Evolutionary conservation across 2,797 vertebrate species (phyloP).

Genomic region (Sphaeramia orbicularis): DNA sequence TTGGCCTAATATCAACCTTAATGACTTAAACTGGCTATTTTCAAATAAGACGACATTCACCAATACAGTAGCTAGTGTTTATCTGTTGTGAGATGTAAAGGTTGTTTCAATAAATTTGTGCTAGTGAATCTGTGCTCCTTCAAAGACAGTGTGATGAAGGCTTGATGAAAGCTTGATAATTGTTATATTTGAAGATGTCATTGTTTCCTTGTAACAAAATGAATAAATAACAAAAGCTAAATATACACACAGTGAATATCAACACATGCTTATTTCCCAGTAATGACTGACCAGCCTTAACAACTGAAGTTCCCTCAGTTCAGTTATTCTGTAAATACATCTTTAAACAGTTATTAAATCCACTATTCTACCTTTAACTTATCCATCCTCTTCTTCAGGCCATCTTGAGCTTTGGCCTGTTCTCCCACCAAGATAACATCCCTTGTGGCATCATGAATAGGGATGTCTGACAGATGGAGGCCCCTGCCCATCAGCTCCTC

Average conservation of each 20-base stretch:
- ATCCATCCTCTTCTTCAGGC: slow-evolving; percentile 98
- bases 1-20: too few species aligned
- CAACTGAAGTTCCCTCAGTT: not conserved
- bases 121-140: too few species aligned
- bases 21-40: too few species aligned
- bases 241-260: not conserved
- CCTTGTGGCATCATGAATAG: slow-evolving; percentile 96
- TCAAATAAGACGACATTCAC: too few species aligned
- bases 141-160: too few species aligned
- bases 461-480: slow-evolving; percentile 96
- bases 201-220: not conserved
- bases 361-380: slow-evolving; percentile 88
- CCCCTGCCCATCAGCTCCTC: slow-evolving; percentile 98
- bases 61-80: too few species aligned
- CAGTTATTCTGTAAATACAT: not conserved
- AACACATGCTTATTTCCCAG: not conserved
- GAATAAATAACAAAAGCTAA: not conserved
- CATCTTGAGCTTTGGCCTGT: slow-evolving; percentile 97
- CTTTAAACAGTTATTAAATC: not conserved
- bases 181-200: too few species aligned
- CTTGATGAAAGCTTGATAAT: too few species aligned
- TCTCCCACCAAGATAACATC: slow-evolving; percentile 98
- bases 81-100: too few species aligned
- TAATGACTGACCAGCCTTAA: not conserved
- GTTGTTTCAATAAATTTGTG: too few species aligned